These are phyloP conservation scores for Lutraria lutraria DNA, from an alignment of 2,888 invertebrate genomes.

Conservation along the genomic window DNA sequence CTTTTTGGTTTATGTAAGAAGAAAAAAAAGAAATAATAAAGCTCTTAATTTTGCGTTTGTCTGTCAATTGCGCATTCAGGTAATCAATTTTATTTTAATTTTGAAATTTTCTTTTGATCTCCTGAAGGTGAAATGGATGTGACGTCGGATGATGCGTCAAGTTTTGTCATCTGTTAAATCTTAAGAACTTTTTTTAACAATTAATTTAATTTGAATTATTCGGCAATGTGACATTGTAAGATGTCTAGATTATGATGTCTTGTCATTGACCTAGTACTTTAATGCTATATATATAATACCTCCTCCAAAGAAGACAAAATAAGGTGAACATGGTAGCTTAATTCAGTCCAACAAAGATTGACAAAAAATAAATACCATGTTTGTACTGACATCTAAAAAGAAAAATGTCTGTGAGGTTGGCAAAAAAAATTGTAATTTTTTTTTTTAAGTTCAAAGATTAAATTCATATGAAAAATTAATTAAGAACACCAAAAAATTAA, in stretches of 20 bases:
- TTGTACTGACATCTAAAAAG: too few relatives aligned
- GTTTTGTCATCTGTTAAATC: neutral
- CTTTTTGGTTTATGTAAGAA: neutral
- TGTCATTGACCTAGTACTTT: too few relatives aligned
- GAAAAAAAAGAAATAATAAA: neutral
- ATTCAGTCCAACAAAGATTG: too few relatives aligned
- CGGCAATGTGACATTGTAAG: neutral
- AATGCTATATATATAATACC: too few relatives aligned
- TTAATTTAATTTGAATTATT: neutral
- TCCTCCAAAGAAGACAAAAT: too few relatives aligned
- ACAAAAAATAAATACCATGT: too few relatives aligned
- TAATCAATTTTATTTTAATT: conserved; percentile 1
- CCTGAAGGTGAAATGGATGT: neutral
- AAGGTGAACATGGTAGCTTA: too few relatives aligned
- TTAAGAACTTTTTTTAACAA: neutral
- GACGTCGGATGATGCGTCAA: neutral
- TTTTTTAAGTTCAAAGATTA: too few relatives aligned
- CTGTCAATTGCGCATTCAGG: conserved; percentile 14
- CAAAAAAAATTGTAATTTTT: too few relatives aligned
- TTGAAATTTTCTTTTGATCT: conserved; percentile 13
- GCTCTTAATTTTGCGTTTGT: conserved; percentile 15
- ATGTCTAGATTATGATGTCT: neutral
- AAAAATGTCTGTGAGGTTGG: too few relatives aligned
- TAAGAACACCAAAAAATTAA: too few relatives aligned
- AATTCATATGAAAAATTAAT: too few relatives aligned